Percentiles rank a stretch among this genome's conserved stretches.
These are phyloP conservation scores for Crotalus viridis DNA, from an alignment of 2,113 vertebrate species.

Conservation along the genomic window DNA sequence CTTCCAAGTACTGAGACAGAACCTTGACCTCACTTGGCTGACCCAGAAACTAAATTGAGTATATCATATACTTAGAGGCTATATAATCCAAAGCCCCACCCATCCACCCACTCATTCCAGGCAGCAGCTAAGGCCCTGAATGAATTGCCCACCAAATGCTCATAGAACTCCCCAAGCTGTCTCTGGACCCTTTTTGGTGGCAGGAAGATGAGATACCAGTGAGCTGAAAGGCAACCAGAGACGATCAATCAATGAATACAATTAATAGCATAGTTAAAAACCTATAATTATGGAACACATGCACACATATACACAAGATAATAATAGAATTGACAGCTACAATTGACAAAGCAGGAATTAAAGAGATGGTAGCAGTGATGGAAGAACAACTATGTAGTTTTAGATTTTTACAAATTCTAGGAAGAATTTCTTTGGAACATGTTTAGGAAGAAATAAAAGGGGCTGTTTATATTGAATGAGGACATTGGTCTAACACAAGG, in stretches of 20 bases:
- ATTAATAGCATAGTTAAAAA: not conserved
- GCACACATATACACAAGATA: not conserved
- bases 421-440: not conserved
- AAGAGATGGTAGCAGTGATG: not conserved
- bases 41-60: not conserved
- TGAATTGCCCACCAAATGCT: not conserved
- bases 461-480: not conserved
- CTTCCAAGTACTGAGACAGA: not conserved
- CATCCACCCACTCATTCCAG: not conserved
- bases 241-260: not conserved
- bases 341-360: not conserved
- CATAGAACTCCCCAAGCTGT: not conserved
- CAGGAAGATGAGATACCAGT: not conserved
- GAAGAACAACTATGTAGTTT: not conserved
- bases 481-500: not conserved
- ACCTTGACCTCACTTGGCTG: not conserved
- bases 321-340: not conserved
- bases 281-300: not conserved
- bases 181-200: not conserved
- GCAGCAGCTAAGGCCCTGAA: not conserved
- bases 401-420: not conserved
- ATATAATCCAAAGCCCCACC: not conserved
- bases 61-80: not conserved
- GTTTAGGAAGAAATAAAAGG: not conserved
- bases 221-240: not conserved